These are phyloP conservation scores for Epizoanthus rinbou DNA, from an alignment of 92 coral and sea anemone genomes.

Conservation along the genomic window DNA sequence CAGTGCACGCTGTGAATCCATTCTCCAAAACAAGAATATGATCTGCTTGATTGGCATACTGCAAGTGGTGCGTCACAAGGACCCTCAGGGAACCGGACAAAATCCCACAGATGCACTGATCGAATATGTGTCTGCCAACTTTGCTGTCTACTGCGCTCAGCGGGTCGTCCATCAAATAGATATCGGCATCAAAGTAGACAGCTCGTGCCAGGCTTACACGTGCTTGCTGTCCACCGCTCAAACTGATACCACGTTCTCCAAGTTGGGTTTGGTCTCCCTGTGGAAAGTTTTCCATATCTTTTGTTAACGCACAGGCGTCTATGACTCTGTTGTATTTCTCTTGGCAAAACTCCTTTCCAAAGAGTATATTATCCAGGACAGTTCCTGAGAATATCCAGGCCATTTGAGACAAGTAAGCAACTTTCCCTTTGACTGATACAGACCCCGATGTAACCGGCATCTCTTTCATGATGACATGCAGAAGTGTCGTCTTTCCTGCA, in stretches of 20 bases:
- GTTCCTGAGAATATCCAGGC: constrained; percentile 15
- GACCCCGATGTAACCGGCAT: background rate
- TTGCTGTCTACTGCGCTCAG: constrained; percentile 5
- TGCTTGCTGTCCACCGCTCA: background rate
- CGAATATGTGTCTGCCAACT: background rate
- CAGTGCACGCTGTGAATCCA: background rate
- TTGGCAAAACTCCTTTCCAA: background rate
- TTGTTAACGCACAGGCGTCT: background rate
- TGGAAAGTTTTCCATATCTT: background rate
- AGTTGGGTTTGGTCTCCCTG: background rate
- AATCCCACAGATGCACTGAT: background rate
- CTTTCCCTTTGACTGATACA: background rate
- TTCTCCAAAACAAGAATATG: background rate
- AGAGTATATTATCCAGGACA: background rate
- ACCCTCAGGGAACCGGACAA: background rate
- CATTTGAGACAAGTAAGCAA: background rate
- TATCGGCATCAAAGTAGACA: background rate
- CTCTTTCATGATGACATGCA: background rate
- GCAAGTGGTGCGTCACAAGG: background rate
- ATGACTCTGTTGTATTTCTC: background rate
- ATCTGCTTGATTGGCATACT: background rate
- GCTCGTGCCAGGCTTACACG: constrained; percentile 20
- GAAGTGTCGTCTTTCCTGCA: background rate
- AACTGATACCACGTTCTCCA: background rate
- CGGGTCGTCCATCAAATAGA: constrained; percentile 5